Conservation (phyloP, 2,888 invertebrate species). For the Linnaemya vulpina region DNA sequence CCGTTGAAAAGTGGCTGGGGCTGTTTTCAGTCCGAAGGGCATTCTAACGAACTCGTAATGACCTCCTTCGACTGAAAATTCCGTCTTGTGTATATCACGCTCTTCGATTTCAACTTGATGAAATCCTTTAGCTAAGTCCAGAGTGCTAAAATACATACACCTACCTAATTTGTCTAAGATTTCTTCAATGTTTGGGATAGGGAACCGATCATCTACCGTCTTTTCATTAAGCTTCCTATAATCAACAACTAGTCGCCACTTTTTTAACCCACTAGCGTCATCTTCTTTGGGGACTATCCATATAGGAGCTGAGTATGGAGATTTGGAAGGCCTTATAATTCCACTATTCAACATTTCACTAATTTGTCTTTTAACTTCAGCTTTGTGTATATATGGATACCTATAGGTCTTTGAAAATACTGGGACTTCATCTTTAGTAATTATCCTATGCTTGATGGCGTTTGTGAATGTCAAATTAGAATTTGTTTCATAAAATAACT, state of each 20-base stretch:
- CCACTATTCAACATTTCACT: constrained; percentile 24
- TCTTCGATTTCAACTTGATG: no score
- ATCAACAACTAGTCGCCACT: constrained; percentile 37
- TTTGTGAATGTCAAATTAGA: constrained; percentile 53
- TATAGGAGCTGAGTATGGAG: constrained; percentile 35
- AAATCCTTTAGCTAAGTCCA: no score
- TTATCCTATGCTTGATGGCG: constrained; percentile 61
- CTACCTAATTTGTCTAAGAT: no score
- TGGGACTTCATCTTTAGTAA: constrained; percentile 51
- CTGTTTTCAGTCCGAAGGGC: no score
- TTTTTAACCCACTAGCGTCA: constrained; percentile 37
- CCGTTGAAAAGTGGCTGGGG: no score
- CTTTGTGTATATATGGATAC: constrained; percentile 60
- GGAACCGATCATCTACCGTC: no score
- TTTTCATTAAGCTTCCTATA: no score
- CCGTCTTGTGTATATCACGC: no score
- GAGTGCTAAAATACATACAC: no score
- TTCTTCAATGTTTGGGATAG: no score
- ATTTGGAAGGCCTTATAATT: constrained; percentile 36
- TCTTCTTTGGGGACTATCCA: constrained; percentile 26
- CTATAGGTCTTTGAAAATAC: constrained; percentile 48
- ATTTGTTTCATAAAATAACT: constrained; percentile 38
- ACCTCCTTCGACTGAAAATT: no score
- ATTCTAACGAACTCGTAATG: no score
- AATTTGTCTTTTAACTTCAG: constrained; percentile 33